phyloP scores from a whole-genome alignment of 1,140 invertebrate species.

The Tetranychus urticae region DNA sequence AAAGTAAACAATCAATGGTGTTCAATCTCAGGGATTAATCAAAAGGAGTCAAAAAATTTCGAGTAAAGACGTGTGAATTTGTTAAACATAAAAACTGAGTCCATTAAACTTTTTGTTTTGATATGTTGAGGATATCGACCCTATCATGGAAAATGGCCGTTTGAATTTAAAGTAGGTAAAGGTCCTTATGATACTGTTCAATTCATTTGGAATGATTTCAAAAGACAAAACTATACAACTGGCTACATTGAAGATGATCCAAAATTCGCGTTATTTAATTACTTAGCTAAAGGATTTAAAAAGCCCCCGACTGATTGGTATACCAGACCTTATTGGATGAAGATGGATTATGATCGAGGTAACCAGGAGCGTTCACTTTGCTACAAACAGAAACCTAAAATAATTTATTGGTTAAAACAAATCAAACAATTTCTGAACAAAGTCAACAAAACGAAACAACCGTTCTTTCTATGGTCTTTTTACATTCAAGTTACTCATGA shows the following conservation, averaged over 20 bases:
- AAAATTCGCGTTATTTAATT: conserved; percentile 52
- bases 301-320: conserved; percentile 57
- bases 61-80: too few species aligned
- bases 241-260: conserved; percentile 50
- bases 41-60: too few species aligned
- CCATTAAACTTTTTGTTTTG: too few species aligned
- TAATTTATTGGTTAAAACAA: conserved; percentile 11
- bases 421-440: conserved; percentile 14
- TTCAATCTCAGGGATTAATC: too few species aligned
- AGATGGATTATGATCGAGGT: conserved; percentile 4
- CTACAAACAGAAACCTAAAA: conserved; percentile 8
- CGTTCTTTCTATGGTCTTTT: conserved; percentile 4
- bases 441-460: conserved; percentile 14
- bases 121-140: background rate
- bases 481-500: conserved; percentile 6
- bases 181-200: conserved; percentile 6
- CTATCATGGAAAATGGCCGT: background rate
- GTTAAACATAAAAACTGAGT: too few species aligned
- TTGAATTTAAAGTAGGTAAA: background rate
- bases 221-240: conserved; percentile 43
- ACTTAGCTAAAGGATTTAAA: conserved; percentile 35
- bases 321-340: conserved; percentile 35
- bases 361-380: conserved; percentile 1
- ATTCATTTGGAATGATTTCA: conserved; percentile 20
- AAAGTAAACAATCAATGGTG: too few species aligned